phyloP scores from a whole-genome alignment of 2,797 vertebrate species.

The Clarias laeviceps region DNA sequence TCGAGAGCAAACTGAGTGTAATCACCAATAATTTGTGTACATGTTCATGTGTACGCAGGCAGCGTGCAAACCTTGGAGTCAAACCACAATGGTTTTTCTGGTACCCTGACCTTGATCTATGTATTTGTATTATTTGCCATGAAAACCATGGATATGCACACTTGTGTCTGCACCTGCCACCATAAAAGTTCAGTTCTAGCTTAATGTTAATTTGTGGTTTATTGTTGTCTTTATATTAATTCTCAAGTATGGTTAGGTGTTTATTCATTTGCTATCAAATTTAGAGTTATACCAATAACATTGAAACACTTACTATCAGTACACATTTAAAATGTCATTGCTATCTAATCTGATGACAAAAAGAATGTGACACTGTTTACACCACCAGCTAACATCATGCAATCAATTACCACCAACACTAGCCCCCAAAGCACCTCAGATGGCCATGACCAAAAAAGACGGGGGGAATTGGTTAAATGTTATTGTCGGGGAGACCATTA shows the following conservation, averaged over 20 bases:
- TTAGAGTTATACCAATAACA: neutral
- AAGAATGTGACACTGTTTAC: conserved; percentile 60
- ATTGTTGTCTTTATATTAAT: neutral
- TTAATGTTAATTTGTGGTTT: neutral
- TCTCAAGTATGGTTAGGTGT: neutral
- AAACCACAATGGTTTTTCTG: no score
- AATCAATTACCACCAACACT: conserved; percentile 68
- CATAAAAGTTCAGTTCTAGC: neutral
- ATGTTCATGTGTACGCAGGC: no score
- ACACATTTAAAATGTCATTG: neutral
- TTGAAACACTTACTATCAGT: neutral
- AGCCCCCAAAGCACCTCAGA: conserved; percentile 75
- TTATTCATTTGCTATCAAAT: neutral
- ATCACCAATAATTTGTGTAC: neutral
- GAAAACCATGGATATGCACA: no score
- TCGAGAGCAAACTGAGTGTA: neutral
- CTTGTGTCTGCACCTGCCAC: no score
- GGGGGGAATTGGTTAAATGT: conserved; percentile 84
- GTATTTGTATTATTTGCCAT: no score
- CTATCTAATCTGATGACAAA: neutral
- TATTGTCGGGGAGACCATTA: conserved; percentile 87
- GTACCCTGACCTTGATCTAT: no score
- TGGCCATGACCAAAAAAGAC: conserved; percentile 76
- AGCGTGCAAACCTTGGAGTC: no score
- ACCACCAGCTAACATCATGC: conserved; percentile 74